A percentile compares a stretch with the other conserved stretches of the same genome.
Conservation (phyloP, 2,888 invertebrate species). For the Xanthorhoe designata region DNA sequence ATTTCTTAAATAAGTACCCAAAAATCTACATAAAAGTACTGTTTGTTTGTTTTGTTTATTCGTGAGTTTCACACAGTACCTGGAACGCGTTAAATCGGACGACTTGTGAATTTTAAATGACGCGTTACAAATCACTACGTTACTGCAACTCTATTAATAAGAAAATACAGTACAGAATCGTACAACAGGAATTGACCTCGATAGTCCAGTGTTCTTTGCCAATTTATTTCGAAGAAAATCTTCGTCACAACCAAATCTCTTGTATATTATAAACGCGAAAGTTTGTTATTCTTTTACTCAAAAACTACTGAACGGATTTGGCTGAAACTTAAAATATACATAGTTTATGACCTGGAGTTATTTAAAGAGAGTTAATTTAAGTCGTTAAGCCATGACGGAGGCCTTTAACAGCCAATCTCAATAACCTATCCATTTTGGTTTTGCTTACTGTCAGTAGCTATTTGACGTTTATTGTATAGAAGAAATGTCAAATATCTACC, state of each 20-base stretch:
- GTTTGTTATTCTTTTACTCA: neutral
- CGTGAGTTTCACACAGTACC: conserved; percentile 59
- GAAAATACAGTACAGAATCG: conserved; percentile 33
- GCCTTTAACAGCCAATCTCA: too few relatives aligned
- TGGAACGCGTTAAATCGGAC: conserved; percentile 63
- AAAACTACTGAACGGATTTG: too few relatives aligned
- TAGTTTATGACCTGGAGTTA: too few relatives aligned
- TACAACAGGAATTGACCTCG: conserved; percentile 37
- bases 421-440: too few relatives aligned
- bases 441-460: too few relatives aligned
- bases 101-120: conserved; percentile 60
- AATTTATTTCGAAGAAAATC: conserved; percentile 43
- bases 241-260: conserved; percentile 16
- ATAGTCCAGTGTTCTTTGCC: conserved; percentile 41
- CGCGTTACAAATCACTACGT: conserved; percentile 30
- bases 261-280: too few relatives aligned
- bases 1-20: neutral
- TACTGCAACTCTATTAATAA: conserved; percentile 32
- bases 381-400: too few relatives aligned
- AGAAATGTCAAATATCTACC: too few relatives aligned
- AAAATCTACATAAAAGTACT: neutral
- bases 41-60: conserved; percentile 53
- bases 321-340: too few relatives aligned
- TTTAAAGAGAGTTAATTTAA: too few relatives aligned
- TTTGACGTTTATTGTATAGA: too few relatives aligned